Percentiles rank a stretch among this genome's conserved stretches.
Evolutionary conservation across 2,888 invertebrate genomes (phyloP).

Genomic region (Pilophorus perplexus): DNA sequence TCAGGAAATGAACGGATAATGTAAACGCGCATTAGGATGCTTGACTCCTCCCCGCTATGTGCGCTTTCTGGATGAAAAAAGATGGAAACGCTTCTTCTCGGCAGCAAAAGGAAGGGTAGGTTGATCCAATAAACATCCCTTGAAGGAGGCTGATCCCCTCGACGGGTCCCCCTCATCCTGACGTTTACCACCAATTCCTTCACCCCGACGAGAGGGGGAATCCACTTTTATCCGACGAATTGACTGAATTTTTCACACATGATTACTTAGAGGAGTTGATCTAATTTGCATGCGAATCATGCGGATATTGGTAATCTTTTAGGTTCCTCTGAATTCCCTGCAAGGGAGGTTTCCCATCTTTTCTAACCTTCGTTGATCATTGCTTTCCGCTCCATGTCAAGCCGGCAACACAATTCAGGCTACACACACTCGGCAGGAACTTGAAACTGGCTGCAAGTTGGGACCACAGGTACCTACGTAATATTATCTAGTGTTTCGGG

Average conservation of each 20-base stretch:
- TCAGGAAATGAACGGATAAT: conserved; percentile 21
- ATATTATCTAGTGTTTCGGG: too few species aligned
- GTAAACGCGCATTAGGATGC: conserved; percentile 16
- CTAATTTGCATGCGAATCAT: conserved; percentile 41
- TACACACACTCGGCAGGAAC: too few species aligned
- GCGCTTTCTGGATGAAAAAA: background rate
- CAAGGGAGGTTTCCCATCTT: too few species aligned
- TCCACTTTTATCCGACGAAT: conserved; percentile 38
- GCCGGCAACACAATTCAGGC: too few species aligned
- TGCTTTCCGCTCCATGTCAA: too few species aligned
- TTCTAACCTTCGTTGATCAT: too few species aligned
- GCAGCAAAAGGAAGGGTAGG: background rate
- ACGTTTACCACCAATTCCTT: too few species aligned
- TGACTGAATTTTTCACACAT: conserved; percentile 41
- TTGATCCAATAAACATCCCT: conserved; percentile 34
- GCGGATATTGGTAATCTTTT: conserved; percentile 40
- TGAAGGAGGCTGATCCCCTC: too few species aligned
- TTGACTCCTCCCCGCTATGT: conserved; percentile 5
- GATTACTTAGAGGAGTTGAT: conserved; percentile 37
- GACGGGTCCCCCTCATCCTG: too few species aligned
- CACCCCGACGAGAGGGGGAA: background rate
- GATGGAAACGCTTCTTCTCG: conserved; percentile 29
- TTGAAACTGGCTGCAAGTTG: too few species aligned
- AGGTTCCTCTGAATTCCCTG: too few species aligned
- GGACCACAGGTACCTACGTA: too few species aligned